Evolutionary conservation across 2,797 vertebrate genomes (phyloP).

Genomic region (Enteromius fasciolatus): DNA sequence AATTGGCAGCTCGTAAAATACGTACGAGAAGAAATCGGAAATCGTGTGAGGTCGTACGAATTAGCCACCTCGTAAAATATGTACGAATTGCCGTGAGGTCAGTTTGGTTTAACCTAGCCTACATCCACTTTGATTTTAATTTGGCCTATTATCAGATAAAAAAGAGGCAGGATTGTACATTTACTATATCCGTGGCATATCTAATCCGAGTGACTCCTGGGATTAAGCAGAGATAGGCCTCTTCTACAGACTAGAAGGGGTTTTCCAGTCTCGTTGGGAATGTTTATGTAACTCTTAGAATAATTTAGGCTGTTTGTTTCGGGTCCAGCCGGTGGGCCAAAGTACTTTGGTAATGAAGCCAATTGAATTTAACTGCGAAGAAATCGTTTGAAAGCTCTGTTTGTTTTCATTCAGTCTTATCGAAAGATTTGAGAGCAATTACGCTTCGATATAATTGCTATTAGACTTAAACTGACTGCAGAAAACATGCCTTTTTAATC

Average conservation of each 20-base stretch:
- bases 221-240: conserved; percentile 51
- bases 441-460: conserved; percentile 53
- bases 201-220: conserved; percentile 55
- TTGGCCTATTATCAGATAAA: conserved; percentile 52
- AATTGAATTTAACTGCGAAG: conserved; percentile 63
- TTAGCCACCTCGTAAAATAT: too few species aligned
- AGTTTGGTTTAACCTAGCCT: too few species aligned
- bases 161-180: conserved; percentile 51
- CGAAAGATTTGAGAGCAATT: conserved; percentile 61
- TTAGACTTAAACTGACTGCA: conserved; percentile 59
- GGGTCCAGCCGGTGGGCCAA: conserved; percentile 52
- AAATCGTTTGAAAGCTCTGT: conserved; percentile 61
- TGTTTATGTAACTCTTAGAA: conserved; percentile 65
- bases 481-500: conserved; percentile 49
- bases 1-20: too few species aligned
- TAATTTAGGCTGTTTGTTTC: conserved; percentile 63
- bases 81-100: too few species aligned
- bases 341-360: conserved; percentile 49
- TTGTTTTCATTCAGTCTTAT: conserved; percentile 68
- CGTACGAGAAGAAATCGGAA: too few species aligned
- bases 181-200: conserved; percentile 59
- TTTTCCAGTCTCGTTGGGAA: conserved; percentile 57
- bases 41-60: too few species aligned
- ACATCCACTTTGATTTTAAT: conserved; percentile 32
- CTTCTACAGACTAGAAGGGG: conserved; percentile 47